Evolutionary conservation across 2,113 vertebrate genomes (phyloP), one percentile per base, ranked within the genome.

Genomic region (Chrysemys picta): DNA sequence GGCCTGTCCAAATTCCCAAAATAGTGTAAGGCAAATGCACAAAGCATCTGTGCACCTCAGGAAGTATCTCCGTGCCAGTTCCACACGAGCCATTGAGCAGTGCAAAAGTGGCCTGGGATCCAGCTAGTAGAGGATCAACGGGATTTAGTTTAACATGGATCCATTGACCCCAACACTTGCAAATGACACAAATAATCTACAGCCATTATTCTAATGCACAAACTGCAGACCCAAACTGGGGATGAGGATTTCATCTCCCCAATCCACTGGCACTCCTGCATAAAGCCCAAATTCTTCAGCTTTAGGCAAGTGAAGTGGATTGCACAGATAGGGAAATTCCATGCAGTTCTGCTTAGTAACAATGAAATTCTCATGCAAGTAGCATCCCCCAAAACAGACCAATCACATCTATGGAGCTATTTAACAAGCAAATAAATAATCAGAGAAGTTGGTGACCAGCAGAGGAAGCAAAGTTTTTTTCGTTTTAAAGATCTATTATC

Each of bases 191-290:
- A 25, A 54, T 0, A 8, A 53, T n/a, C 14, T 14, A 9, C 50
- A n/a, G 31, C 5, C 72, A 82, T 5, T 47, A 76, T 45, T 10
- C 16, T 76, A 45, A 76, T 10, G 10, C 21, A 45, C 21, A 76
- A 42, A 45, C 38, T 76, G 22, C 10, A 76, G 72, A 45, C 9
- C 12, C 49, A 57, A 78, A 29, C 2, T 93, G 81, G 14, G 49
- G 87, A 31, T 0, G 65, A 38, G n/a, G 7, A 29, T 65, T 49
- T 45, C n/a, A 27, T 14, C 10, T 35, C 1, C 0, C 75, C 62
- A 89, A 19, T 7, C 9, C 22, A 47, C 21, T 9, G 19, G 19
- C 7, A 47, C 11, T 45, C 42, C 16, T 62, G 3, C 2, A 52
- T 1, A 79, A 85, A 89, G 45, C 12, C 56, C 80, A 82, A 6